Evolutionary conservation across 2,797 vertebrate genomes (phyloP).

Genomic region (Tinamus major): DNA sequence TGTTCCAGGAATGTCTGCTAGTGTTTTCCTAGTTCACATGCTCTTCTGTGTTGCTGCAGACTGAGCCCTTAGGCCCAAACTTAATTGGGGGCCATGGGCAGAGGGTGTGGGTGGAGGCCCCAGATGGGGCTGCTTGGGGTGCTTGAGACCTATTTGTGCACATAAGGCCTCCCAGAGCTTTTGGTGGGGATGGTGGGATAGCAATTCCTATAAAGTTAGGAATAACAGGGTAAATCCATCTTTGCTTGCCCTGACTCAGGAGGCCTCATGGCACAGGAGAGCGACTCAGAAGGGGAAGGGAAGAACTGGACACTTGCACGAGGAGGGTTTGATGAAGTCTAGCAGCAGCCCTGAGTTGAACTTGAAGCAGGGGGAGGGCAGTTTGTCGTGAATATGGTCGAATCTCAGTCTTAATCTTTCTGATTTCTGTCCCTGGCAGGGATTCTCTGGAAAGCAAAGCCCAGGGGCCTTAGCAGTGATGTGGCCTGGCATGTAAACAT

Average conservation of each 20-base stretch:
- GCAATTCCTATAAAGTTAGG: not conserved
- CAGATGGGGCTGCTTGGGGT: not conserved
- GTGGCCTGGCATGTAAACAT: fast-evolving
- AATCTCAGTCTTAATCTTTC: not conserved
- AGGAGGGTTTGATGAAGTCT: not conserved
- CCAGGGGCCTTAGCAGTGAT: not conserved
- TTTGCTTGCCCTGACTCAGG: not conserved
- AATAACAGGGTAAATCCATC: not conserved
- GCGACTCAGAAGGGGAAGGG: not conserved
- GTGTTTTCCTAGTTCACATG: not conserved
- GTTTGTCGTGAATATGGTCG: no score
- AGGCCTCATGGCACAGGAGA: not conserved
- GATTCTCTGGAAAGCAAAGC: not conserved
- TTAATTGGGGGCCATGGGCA: not conserved
- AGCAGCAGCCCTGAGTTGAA: not conserved
- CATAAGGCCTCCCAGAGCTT: not conserved
- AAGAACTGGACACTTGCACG: not conserved
- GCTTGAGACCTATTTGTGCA: not conserved
- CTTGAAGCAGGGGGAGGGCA: not conserved
- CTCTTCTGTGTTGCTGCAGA: not conserved
- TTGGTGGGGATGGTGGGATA: no score
- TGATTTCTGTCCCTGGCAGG: not conserved
- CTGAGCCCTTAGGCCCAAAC: not conserved
- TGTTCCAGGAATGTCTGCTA: fast-evolving
- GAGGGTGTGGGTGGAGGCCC: not conserved